Evolutionary conservation across 2,888 invertebrate genomes (phyloP), one percentile per base, ranked within the genome.

Genomic region (Tetropium fuscum): DNA sequence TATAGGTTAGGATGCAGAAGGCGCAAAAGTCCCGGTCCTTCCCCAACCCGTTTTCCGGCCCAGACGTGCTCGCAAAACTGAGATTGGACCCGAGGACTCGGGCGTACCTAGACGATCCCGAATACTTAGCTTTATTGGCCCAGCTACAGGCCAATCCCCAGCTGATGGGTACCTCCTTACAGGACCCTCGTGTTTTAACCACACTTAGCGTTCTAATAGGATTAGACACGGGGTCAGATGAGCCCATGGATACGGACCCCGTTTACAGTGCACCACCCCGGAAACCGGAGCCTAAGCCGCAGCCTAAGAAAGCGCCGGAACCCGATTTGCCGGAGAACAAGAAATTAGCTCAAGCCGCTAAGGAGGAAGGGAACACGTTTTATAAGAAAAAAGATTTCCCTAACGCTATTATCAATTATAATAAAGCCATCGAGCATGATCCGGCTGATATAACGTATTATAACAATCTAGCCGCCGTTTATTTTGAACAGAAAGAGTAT

Each of bases 381-480:
- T 99, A 99, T 79, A 99, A 98, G 78, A 92, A 91, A 75, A 94
- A 91, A 78, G 90, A 91, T 45, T 94, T 95, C 76, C 88, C 88
- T 7, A 85, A 82, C 53, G 95, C 95, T 0, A 78, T 95, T 0
- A 75, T 80, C 62, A 95, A 96, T 81, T 99, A 99, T 77, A 88
- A 89, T 60, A 91, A 92, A 78, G 99, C 99, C 0, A 87, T 95
- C 43, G 91, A 94, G 77, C 85, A 94, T 47, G 95, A 98, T 82
- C 90, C 95, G 0, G 90, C 90, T 0, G 97, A 99, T 75, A 97
- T 99, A 41, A 95, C 97, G 0, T 98, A 93, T 80, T 88, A 92
- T 74, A 94, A 93, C 68, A 99, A 99, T 76, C 91, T 95, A 82
- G 98, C 98, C 0, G 98, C 99, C 0, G 98, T 97, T 7, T 94